Percentiles rank a stretch among this genome's conserved stretches.
Conservation (phyloP, 1,140 invertebrate genomes). For the Episyrphus balteatus region DNA sequence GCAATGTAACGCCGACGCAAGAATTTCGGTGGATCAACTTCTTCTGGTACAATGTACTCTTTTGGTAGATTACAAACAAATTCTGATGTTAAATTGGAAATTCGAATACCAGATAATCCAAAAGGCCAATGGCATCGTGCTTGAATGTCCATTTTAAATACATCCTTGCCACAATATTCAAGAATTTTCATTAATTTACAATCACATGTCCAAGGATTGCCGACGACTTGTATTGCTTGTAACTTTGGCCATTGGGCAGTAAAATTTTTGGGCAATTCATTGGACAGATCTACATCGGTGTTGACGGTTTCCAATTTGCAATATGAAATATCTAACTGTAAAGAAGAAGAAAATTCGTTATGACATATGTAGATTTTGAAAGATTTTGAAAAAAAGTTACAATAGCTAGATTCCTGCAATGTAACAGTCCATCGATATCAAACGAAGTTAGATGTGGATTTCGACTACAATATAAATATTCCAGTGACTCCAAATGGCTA, state of each 20-base stretch:
- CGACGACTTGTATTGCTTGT: constrained; percentile 40
- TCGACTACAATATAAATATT: constrained; percentile 19
- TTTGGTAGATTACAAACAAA: constrained; percentile 24
- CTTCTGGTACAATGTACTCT: constrained; percentile 22
- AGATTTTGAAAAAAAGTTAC: constrained; percentile 4
- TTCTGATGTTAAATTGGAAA: constrained; percentile 23
- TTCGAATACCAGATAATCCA: constrained; percentile 16
- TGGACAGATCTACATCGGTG: constrained; percentile 16
- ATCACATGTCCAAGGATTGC: constrained; percentile 49
- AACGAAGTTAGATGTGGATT: constrained; percentile 23
- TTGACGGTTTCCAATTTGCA: constrained; percentile 40
- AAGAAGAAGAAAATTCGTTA: not conserved
- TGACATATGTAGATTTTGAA: not conserved
- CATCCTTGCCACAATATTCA: constrained; percentile 11
- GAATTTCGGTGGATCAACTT: constrained; percentile 28
- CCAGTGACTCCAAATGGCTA: constrained; percentile 33
- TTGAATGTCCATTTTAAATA: not conserved
- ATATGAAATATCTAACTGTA: constrained; percentile 30
- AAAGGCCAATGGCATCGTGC: constrained; percentile 29
- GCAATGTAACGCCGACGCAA: constrained; percentile 28
- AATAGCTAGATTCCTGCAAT: constrained; percentile 15
- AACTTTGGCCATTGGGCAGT: constrained; percentile 22
- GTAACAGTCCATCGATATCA: constrained; percentile 15
- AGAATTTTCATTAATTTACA: constrained; percentile 35
- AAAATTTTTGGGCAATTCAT: constrained; percentile 1